Evolutionary conservation across 2,113 vertebrate genomes (phyloP), one percentile per base, ranked within the genome.

Genomic region (Albula goreensis): DNA sequence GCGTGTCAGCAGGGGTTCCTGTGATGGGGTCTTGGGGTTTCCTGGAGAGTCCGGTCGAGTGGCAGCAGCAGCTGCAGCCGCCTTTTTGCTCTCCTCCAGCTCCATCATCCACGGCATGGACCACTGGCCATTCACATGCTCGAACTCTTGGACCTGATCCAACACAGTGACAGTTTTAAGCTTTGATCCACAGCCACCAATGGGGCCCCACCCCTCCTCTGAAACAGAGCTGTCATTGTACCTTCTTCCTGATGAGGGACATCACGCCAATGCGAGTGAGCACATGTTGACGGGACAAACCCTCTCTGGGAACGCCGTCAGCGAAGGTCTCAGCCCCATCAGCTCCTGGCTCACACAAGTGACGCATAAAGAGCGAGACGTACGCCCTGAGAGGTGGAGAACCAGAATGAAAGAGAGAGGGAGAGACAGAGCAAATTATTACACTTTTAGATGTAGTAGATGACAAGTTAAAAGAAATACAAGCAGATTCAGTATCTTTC

Each of bases 21-120:
- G 96, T 96, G 0, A 98, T 0, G 98, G 98, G 19, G 95, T 96
- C 89, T 96, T 96, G 51, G 92, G 93, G 85, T 96, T 95, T 60
- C 96, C 95, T 41, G 85, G 85, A 63, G 86, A 87, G 13, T 87
- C 86, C 4, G 86, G 83, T 93, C 97, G 88, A 89, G 97, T 91
- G 93, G 97, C 70, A 10, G 70, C 70, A 2, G 70, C 70, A 2
- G 53, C 53, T 4, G 70, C 86, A 79, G 97, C 95, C 0, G 97
- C 97, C 88, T 98, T 97, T 91, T 99, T 99, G 91, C 96, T 99
- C 90, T 99, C 98, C 90, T 99, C 97, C 87, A 97, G 94, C 91
- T 99, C 98, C 49, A 97, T 97, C 90, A 99, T 96, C 93, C 98
- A 98, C 50, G 98, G 98, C 97, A 99, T 99, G 19, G 98, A 99